Conservation (phyloP, 2,113 vertebrate genomes). For the Thamnaconus septentrionalis region DNA sequence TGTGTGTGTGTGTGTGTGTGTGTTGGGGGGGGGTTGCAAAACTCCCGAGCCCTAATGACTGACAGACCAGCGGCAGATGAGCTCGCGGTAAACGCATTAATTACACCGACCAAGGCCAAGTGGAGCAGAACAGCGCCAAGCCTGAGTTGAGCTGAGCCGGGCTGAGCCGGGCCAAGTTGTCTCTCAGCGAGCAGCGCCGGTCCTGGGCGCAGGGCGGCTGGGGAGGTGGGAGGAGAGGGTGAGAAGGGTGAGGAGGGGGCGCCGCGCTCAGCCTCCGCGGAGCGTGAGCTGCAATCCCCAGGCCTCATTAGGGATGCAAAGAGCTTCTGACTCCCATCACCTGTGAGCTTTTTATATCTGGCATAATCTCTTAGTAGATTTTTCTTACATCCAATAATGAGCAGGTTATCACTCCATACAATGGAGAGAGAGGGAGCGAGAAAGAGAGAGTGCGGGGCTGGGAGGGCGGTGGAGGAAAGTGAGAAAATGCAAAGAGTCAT, state of each 20-base stretch:
- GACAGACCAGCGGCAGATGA: slow-evolving; percentile 48
- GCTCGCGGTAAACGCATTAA: slow-evolving; percentile 63
- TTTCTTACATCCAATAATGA: slow-evolving; percentile 76
- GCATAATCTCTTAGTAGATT: slow-evolving; percentile 76
- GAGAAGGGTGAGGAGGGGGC: no score
- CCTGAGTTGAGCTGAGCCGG: slow-evolving; percentile 20
- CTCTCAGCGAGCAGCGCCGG: slow-evolving; percentile 40
- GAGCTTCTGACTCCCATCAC: slow-evolving; percentile 67
- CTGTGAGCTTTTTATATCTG: slow-evolving; percentile 75
- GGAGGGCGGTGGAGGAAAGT: slow-evolving; percentile 1
- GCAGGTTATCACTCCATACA: slow-evolving; percentile 73
- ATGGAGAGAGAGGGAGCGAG: slow-evolving; percentile 41
- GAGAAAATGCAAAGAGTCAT: slow-evolving; percentile 17
- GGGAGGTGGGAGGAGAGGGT: slow-evolving; percentile 6
- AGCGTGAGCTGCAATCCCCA: slow-evolving; percentile 52
- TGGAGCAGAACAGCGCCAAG: slow-evolving; percentile 40
- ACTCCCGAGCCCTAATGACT: slow-evolving; percentile 47
- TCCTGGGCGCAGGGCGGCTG: slow-evolving; percentile 32
- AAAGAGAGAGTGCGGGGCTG: slow-evolving; percentile 6
- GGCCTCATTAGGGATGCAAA: slow-evolving; percentile 72
- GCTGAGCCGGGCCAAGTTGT: slow-evolving; percentile 27
- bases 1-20: slow-evolving; percentile 18
- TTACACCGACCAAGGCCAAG: slow-evolving; percentile 59
- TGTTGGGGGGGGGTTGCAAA: slow-evolving; percentile 37
- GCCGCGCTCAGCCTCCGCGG: slow-evolving; percentile 45